Percentiles rank a stretch among this genome's conserved stretches.
phyloP scores from a whole-genome alignment of 2,113 vertebrate genomes.

The Myiagra hebetior region DNA sequence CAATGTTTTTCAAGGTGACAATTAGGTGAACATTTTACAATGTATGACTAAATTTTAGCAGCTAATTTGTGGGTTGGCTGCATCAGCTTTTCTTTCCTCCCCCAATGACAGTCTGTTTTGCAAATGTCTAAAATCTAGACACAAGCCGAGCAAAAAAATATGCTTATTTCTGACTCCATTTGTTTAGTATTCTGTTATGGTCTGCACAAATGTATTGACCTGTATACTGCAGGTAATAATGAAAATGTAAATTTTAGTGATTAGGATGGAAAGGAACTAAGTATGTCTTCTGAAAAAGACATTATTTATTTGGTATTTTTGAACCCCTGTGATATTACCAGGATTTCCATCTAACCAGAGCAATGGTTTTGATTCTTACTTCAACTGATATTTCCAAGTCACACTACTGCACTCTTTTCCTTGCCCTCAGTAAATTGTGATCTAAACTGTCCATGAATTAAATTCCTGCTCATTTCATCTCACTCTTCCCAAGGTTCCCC shows the following conservation, averaged over 20 bases:
- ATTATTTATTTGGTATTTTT: background rate
- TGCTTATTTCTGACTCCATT: background rate
- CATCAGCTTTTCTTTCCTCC: background rate
- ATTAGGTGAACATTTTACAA: background rate
- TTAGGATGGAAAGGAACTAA: background rate
- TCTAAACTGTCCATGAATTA: background rate
- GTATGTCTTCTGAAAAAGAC: background rate
- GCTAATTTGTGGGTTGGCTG: background rate
- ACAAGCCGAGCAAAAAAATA: background rate
- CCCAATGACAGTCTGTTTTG: fast-evolving
- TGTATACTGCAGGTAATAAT: fast-evolving
- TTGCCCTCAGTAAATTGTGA: background rate
- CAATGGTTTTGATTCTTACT: background rate
- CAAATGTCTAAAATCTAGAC: background rate
- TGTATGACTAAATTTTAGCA: background rate
- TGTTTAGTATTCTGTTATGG: background rate
- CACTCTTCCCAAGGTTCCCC: background rate
- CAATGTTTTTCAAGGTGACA: background rate
- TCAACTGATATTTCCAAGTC: background rate
- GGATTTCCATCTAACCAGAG: background rate
- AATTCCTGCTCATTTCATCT: background rate
- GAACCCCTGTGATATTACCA: background rate
- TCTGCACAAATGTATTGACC: background rate
- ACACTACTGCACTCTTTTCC: background rate
- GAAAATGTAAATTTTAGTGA: background rate